Evolutionary conservation across 2,797 vertebrate species (phyloP).

Genomic region (Anguilla obscura): DNA sequence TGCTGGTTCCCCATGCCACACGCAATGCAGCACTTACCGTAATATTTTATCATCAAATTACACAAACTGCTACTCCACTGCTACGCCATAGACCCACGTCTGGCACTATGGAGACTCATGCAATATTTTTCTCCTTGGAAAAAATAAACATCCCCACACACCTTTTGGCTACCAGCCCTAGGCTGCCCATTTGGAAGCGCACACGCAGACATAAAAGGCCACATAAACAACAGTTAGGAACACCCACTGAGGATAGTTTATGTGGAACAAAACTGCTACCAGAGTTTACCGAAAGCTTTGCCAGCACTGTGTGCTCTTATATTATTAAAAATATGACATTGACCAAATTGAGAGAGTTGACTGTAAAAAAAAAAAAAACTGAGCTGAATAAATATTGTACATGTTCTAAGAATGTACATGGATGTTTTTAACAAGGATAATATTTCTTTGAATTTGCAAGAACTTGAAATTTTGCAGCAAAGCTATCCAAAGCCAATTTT

Average conservation of each 20-base stretch:
- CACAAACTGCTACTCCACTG: neutral
- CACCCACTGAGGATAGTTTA: neutral
- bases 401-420: too few species aligned
- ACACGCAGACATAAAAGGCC: neutral
- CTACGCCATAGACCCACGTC: neutral
- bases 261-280: neutral
- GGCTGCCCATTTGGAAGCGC: neutral
- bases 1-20: neutral
- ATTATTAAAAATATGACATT: neutral
- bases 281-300: neutral
- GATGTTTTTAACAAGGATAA: neutral
- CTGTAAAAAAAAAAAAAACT: neutral
- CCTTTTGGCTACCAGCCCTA: neutral
- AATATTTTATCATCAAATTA: conserved; percentile 30
- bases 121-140: conserved; percentile 15
- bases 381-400: too few species aligned
- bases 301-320: neutral
- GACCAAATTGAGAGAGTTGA: neutral
- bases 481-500: neutral
- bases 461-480: neutral
- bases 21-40: conserved; percentile 50
- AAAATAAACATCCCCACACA: conserved; percentile 23
- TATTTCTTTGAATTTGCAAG: neutral
- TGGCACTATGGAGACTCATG: conserved; percentile 8
- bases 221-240: neutral